Base-by-base conservation (phyloP, 2,113 vertebrate species). In the Lipophrys pholis region DNA sequence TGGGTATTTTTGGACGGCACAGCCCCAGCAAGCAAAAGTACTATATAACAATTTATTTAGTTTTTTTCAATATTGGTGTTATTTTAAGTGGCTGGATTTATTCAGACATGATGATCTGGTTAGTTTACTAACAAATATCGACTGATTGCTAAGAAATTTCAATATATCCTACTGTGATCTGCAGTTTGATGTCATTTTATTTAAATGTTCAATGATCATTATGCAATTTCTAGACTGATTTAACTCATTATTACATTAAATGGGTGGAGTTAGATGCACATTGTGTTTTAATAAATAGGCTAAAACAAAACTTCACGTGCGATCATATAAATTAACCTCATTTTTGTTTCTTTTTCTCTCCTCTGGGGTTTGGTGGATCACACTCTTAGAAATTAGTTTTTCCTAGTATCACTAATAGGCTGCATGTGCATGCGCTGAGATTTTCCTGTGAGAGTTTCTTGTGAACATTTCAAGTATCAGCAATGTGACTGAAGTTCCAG, bases 261-360 rank as follows among this genome's bases (percentile, higher is more conserved):
- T 30, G 21, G 21, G 21, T 30, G 2, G 21, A 30, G 21, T 30
- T 30, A 2, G 21, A 30, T 4, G 21, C 21, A 30, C 21, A 30
- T 30, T 30, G 21, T 30, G 21, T 30, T 42, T 42, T 49, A 55
- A 46, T 51, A 41, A 30, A 71, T 76, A 62, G 74, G 70, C 62
- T 64, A 60, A 79, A 81, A 79, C 14, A 63, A 52, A 71, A 57
- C 41, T 1, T n/a, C 11, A 21, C 8, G 12, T 8, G 4, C 21
- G 45, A 16, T 17, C 2, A 30, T 43, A 54, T 41, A 30, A 35
- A 41, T 56, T 41, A 6, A 12, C 16, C 0, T 55, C 52, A 16
- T 41, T 21, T 50, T 52, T 16, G 35, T 48, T 56, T 45, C n/a
- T 38, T 3, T 35, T 60, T 9, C 12, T 48, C 42, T 21, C 49